Evolutionary conservation across 2,888 invertebrate species (phyloP).

Genomic region (Tuta absoluta): DNA sequence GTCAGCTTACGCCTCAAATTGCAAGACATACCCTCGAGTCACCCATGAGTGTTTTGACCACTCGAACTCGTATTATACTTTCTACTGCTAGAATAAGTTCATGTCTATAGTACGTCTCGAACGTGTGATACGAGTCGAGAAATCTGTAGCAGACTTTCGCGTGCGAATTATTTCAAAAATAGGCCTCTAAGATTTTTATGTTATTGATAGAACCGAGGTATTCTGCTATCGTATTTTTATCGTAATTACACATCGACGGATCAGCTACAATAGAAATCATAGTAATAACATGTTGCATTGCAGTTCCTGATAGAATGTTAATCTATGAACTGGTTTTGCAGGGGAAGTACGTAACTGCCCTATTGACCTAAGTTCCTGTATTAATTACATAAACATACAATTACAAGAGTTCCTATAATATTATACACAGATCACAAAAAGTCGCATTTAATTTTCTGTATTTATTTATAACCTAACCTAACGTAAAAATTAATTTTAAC

Average conservation of each 20-base stretch:
- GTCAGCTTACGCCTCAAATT: too few species aligned
- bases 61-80: too few species aligned
- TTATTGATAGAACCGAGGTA: not conserved
- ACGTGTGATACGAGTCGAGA: too few species aligned
- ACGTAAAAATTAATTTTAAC: too few species aligned
- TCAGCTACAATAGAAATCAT: not conserved
- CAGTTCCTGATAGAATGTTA: slow-evolving; percentile 1
- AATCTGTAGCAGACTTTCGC: too few species aligned
- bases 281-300: slow-evolving; percentile 5
- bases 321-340: not conserved
- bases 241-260: not conserved
- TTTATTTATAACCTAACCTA: not conserved
- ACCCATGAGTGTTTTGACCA: too few species aligned
- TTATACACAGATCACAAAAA: not conserved
- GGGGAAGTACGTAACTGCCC: slow-evolving; percentile 7
- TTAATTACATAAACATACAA: not conserved
- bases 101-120: too few species aligned
- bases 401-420: not conserved
- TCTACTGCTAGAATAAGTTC: too few species aligned
- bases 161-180: not conserved
- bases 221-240: slow-evolving; percentile 8
- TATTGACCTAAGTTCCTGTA: not conserved
- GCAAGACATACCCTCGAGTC: too few species aligned
- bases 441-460: not conserved
- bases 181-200: not conserved